Percentiles rank a stretch among this genome's conserved stretches.
Evolutionary conservation across 2,797 vertebrate species (phyloP).

Genomic region (Ambastaia sidthimunki): DNA sequence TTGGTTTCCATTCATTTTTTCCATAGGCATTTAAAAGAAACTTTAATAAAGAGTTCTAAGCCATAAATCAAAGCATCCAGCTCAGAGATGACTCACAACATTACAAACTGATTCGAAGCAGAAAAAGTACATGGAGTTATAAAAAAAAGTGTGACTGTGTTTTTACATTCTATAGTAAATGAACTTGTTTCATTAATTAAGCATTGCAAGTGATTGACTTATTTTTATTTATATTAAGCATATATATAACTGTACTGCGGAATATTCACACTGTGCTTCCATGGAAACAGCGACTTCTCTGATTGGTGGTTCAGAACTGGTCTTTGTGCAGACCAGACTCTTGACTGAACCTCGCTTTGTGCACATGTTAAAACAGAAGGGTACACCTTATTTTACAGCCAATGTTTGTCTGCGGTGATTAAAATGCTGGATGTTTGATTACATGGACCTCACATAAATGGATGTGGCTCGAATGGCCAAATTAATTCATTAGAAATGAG

Average conservation of each 20-base stretch:
- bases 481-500: not conserved
- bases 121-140: not conserved
- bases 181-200: not conserved
- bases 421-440: not conserved
- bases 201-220: not conserved
- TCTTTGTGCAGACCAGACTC: not conserved
- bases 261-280: not conserved
- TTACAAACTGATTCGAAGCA: not conserved
- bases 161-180: not conserved
- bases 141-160: not conserved
- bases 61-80: not conserved
- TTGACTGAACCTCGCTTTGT: not conserved
- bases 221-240: not conserved
- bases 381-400: not conserved
- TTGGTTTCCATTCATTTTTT: slow-evolving; percentile 15
- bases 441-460: too few relatives aligned
- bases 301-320: not conserved
- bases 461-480: not conserved
- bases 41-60: not conserved
- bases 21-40: not conserved
- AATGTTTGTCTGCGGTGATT: not conserved
- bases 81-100: not conserved
- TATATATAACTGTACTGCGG: not conserved
- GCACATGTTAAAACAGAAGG: not conserved
- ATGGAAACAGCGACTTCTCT: not conserved